Conservation (phyloP, 2,113 vertebrate genomes). For the Psammodynastes pulverulentus region DNA sequence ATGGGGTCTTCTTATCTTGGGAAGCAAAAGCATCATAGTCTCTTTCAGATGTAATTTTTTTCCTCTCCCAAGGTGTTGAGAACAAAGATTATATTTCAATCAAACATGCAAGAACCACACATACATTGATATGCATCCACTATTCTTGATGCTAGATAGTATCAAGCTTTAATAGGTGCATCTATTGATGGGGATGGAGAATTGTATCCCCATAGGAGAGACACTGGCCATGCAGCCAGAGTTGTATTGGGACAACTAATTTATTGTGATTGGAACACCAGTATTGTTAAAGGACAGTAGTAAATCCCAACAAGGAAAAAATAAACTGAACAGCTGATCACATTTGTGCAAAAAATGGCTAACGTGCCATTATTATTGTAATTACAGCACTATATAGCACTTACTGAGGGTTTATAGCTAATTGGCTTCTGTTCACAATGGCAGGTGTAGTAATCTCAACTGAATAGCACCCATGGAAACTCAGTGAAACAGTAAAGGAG, state of each 20-base stretch:
- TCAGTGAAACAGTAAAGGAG: neutral
- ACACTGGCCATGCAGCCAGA: neutral
- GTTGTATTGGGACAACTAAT: constrained; percentile 3
- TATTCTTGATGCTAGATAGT: neutral
- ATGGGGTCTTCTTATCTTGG: constrained; percentile 30
- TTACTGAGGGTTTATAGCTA: fast-evolving
- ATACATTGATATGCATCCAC: neutral
- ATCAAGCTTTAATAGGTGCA: neutral
- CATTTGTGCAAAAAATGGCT: neutral
- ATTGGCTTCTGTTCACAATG: neutral
- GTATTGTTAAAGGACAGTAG: constrained; percentile 20
- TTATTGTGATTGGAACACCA: constrained; percentile 24
- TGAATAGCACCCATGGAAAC: neutral
- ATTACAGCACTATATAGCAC: neutral
- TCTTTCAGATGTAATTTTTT: constrained; percentile 34
- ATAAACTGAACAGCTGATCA: neutral
- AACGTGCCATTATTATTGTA: neutral
- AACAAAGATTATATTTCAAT: constrained; percentile 28
- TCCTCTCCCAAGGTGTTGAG: constrained; percentile 34
- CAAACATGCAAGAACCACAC: neutral
- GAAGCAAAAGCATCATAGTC: constrained; percentile 42
- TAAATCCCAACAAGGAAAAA: neutral
- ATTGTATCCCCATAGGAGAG: neutral
- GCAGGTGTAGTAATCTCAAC: fast-evolving
- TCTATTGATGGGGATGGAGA: neutral